Evolutionary conservation across 2,888 invertebrate species (phyloP), one percentile per base, ranked within the genome.

Genomic region (Lamellibrachia satsuma): DNA sequence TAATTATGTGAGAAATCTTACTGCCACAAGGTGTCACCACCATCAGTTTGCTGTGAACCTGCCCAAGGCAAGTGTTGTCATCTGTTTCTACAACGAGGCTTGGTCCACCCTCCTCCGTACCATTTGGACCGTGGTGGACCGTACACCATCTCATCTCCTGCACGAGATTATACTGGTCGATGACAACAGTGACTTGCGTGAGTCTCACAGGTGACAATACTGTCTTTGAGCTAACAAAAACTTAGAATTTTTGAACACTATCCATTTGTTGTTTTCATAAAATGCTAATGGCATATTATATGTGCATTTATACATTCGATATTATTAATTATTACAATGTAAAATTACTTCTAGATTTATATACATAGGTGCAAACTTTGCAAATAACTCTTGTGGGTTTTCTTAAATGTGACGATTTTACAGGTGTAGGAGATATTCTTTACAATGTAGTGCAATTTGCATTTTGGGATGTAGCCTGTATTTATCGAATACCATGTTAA

Each of bases 71-170:
- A 98, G 98, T 90, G 97, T 99, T 75, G 97, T 99, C 7, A 98
- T 99, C 96, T 99, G 99, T 96, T 99, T 99, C 96, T 99, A 98
- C 97, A 99, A 99, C 96, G 99, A 99, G 97, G 99, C 99, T 95
- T 98, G 97, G 94, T 97, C 98, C 94, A 98, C 99, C 0, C 97
- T 99, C 2, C 97, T 99, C 95, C 97, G 99, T 94, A 98, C 99
- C 0, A 97, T 99, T 22, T 98, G 98, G 95, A 98, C 98, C 0
- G 98, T 99, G 92, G 95, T 99, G 90, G 97, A 98, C 94, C 97
- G 98, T 92, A 98, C 99, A 1, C 98, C 98, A 2, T 95, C 96
- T 0, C 94, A 96, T 0, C 96, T 98, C 57, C 97, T 99, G 0
- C 97, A 98, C 94, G 99, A 99, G 97, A 98, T 99, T 90, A 97